Percentiles rank a stretch among this genome's conserved stretches.
Conservation (phyloP, 2,797 vertebrate genomes). For the Pelochelys cantorii region DNA sequence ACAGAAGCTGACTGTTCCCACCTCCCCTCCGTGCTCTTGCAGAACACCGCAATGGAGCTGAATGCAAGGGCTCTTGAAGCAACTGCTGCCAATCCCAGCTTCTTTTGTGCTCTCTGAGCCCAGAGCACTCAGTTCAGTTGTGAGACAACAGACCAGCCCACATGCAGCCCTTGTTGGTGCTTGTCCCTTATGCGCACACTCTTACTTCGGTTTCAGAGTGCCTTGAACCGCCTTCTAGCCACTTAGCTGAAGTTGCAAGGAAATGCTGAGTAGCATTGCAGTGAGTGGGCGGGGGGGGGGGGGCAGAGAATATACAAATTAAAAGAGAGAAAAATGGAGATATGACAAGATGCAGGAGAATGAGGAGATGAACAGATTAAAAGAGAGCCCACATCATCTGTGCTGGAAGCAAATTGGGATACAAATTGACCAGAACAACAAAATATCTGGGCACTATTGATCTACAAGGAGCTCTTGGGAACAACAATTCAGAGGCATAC, state of each 20-base stretch:
- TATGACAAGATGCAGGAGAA: not conserved
- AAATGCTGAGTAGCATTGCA: not conserved
- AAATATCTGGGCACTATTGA: not conserved
- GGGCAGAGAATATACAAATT: not conserved
- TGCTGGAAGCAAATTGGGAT: conserved; percentile 18
- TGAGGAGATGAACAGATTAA: conserved; percentile 13
- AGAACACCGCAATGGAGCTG: not conserved
- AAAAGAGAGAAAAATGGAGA: not conserved
- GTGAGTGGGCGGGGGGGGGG: not conserved
- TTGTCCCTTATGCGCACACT: not conserved
- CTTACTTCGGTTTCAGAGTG: not conserved
- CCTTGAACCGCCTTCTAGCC: not conserved
- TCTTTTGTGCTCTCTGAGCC: not conserved
- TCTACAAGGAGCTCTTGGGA: conserved; percentile 30
- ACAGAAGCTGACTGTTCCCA: not conserved
- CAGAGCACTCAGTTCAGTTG: rapidly evolving
- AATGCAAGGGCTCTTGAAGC: not conserved
- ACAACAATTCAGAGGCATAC: conserved; percentile 47
- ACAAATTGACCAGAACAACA: conserved; percentile 27
- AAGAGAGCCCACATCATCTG: not conserved
- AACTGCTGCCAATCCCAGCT: not conserved
- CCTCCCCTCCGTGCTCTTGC: rapidly evolving
- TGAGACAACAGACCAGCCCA: rapidly evolving
- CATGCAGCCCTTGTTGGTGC: not conserved
- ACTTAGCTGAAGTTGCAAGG: not conserved